Evolutionary conservation across 2,797 vertebrate species (phyloP), one percentile per base, ranked within the genome.

Genomic region (Enteromius trimaculatus): DNA sequence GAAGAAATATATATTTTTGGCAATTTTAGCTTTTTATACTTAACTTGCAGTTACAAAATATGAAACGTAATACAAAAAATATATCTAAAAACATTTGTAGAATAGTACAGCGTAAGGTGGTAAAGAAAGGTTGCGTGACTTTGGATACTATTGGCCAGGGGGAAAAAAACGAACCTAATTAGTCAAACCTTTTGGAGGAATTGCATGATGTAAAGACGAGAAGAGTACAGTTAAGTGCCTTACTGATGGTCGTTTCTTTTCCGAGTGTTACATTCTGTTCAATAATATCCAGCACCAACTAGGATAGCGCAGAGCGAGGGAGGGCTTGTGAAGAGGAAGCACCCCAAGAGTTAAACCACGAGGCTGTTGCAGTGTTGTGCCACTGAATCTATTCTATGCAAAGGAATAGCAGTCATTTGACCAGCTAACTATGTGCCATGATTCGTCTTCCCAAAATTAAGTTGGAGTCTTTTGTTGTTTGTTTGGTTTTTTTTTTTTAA

Each of bases 1-100:
- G 96, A 97, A 97, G 95, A 95, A 86, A 89, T 85, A 95, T 95
- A 96, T 99, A 99, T 99, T 99, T 99, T 99, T 99, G 97, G 94
- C 98, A 97, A 98, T 98, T 98, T 95, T 98, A 99, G 97, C 97
- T 98, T 99, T 99, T 99, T 98, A 99, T 99, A 99, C 97, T 97
- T 97, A 92, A 93, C 94, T 95, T 96, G 94, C 93, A 93, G 92
- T 98, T 97, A 98, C 94, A 97, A 98, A 99, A 96, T 93, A 92
- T 92, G 94, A 95, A 95, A 90, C 94, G 93, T 92, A 92, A 90
- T 91, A 94, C 92, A 83, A 95, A 95, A 94, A 95, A 95, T 71
- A 86, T 72, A 86, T 71, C 76, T 78, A 90, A 91, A 90, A 87
- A 58, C 34, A 69, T 88, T 93, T 93, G 92, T 93, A 94, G 88